Evolutionary conservation across 1,140 invertebrate species (phyloP), one percentile per base, ranked within the genome.

Genomic region (Cheumatopsyche charites): DNA sequence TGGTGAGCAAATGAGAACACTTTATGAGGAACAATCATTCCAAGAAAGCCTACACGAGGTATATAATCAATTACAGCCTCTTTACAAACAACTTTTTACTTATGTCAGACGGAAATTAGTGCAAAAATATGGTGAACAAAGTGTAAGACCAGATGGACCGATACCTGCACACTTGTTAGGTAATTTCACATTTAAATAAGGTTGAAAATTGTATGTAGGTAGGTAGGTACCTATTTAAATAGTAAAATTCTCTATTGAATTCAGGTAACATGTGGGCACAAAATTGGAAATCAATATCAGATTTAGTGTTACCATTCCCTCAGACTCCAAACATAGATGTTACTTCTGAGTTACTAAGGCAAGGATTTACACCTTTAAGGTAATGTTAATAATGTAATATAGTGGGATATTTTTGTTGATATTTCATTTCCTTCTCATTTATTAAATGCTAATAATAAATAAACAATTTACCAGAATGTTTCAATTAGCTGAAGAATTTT

Each of bases 31-130:
- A 25, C 79, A 84, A 0, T 86, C 90, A 43, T 90, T 94, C 73
- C 87, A 89, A 71, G 83, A 87, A 11, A 90, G 92, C 73, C 83
- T 92, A 2, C 86, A 88, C 7, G 87, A 90, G 75, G 82, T 94
- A 0, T 93, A 92, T 82, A 86, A 88, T 19, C 86, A 90, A 71
- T 77, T 96, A 26, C 86, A 87, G 72, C 94, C 94, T 0, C 81
- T 97, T 0, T 97, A 97, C 79, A 88, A 91, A 76, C 88, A 96
- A 79, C 83, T 97, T 0, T 94, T 96, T 77, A 91, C 93, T 0
- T 97, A 94, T 78, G 92, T 95, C 0, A 84, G 94, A 41, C 81
- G 86, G 7, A 90, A 89, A 78, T 80, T 97, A 4, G 83, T 89
- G 9, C 84, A 89, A 58, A 80, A 87, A 76, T 94, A 94, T 76